Base-by-base conservation (phyloP, 2,888 invertebrate genomes). In the Tiliacea aurago region DNA sequence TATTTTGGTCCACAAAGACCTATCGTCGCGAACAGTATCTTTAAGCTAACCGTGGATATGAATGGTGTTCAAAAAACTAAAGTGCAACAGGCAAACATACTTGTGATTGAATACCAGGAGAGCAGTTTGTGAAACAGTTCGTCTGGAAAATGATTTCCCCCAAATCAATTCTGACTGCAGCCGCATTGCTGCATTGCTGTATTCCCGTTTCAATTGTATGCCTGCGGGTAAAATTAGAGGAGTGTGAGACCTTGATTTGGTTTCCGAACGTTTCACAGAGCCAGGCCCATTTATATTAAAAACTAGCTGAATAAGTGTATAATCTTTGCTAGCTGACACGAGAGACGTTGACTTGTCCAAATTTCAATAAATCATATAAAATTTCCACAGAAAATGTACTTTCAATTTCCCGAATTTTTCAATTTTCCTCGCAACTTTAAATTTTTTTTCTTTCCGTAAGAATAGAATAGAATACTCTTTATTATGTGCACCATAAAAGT, bases 171-270 rank as follows among this genome's bases (percentile, higher is more conserved):
- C n/a, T 11, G n/a, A 78, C 13, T 51, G 45, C 37, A 23, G 45
- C 58, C 45, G 33, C 41, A 41, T 41, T 78, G n/a, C 73, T 77
- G 73, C 77, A 76, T 33, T 76, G 73, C 78, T 74, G 74, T 70
- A 20, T 53, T 23, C 15, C 5, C 4, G 45, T 20, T 75, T n/a
- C 10, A 28, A 28, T 78, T 68, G 15, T 23, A 23, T 56, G 20
- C 9, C 13, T 18, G 23, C 1, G 10, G 13, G 37, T 51, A 10
- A 51, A 37, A 28, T 28, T 23, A 18, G 1, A 69, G 41, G 23
- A 4, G 6, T 6, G 15, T n/a, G 5, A 1, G 4, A 20, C 13
- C 2, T 41, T 15, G 47, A 18, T 28, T 63, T 62, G 4, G 0
- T 23, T 43, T 62, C 23, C 18, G 13, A 37, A 18, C 53, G 13